phyloP scores from a whole-genome alignment of 1,140 invertebrate genomes.

The Littorina saxatilis region DNA sequence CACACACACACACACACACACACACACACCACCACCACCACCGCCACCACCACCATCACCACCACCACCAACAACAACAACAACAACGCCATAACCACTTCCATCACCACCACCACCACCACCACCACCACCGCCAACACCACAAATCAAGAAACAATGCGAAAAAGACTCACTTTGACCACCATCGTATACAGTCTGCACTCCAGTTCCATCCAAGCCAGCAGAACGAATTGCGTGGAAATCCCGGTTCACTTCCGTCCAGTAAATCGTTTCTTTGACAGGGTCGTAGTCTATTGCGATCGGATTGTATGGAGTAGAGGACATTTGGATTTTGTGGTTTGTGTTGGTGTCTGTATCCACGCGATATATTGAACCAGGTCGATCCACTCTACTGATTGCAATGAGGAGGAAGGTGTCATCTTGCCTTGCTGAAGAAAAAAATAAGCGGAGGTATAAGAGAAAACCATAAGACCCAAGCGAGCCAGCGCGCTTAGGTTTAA shows the following conservation, averaged over 20 bases:
- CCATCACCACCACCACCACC: background rate
- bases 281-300: conserved; percentile 12
- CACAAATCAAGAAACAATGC: background rate
- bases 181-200: background rate
- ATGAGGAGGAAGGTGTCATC: no score
- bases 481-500: no score
- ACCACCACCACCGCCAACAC: no score
- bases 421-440: no score
- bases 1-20: no score
- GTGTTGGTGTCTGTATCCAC: background rate
- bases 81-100: no score
- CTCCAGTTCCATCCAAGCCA: background rate
- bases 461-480: no score
- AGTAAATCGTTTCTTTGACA: background rate
- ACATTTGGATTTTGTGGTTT: background rate
- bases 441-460: no score
- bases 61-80: no score
- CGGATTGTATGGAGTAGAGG: background rate
- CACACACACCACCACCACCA: background rate
- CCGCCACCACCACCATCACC: background rate
- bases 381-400: no score
- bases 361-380: background rate
- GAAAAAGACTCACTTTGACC: background rate
- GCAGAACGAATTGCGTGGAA: background rate
- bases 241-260: background rate